phyloP scores from a whole-genome alignment of 1,140 invertebrate genomes.

The Saccostrea cuccullata region DNA sequence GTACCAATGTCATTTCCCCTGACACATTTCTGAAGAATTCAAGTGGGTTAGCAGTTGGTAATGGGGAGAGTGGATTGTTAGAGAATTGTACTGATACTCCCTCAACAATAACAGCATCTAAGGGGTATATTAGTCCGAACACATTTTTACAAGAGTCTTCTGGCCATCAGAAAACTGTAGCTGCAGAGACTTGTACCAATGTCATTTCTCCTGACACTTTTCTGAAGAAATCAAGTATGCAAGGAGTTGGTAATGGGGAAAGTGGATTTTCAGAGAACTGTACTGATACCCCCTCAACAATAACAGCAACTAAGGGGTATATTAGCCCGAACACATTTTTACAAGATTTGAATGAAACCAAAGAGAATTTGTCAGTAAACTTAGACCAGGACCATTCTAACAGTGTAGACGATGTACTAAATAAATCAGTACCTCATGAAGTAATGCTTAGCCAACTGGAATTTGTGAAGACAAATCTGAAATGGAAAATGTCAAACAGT shows the following conservation, averaged over 20 bases:
- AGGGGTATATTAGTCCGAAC: background rate
- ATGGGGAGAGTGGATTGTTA: background rate
- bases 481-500: background rate
- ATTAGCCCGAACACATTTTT: slow-evolving; percentile 69
- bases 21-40: background rate
- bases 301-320: background rate
- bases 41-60: background rate
- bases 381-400: slow-evolving; percentile 43
- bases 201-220: slow-evolving; percentile 9
- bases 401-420: slow-evolving; percentile 64
- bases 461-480: slow-evolving; percentile 57
- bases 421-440: slow-evolving; percentile 65
- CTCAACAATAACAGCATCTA: background rate
- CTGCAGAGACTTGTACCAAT: background rate
- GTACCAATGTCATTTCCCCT: background rate
- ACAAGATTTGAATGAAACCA: slow-evolving; percentile 60
- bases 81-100: background rate
- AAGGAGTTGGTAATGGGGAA: background rate
- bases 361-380: slow-evolving; percentile 22
- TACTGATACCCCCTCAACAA: background rate
- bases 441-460: slow-evolving; percentile 63
- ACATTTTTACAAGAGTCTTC: background rate
- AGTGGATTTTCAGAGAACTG: background rate
- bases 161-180: background rate
- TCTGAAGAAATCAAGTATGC: background rate